These are phyloP conservation scores for Yponomeuta plumbellus DNA, from an alignment of 2,888 invertebrate species.

Conservation along the genomic window DNA sequence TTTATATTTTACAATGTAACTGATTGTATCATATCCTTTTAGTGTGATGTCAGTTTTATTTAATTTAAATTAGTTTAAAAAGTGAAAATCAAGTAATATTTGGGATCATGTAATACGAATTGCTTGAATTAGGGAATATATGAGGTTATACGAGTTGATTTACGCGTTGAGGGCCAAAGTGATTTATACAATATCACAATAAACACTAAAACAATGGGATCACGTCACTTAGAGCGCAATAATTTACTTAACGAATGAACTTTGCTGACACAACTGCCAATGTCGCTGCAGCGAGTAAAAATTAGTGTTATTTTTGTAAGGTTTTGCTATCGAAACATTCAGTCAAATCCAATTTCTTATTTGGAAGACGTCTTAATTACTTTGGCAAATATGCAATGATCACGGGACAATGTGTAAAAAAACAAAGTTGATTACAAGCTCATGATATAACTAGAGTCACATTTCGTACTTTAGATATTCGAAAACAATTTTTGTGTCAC, in stretches of 20 bases:
- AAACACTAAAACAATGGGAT: constrained; percentile 6
- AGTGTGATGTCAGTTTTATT: constrained; percentile 10
- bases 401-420: too few relatives aligned
- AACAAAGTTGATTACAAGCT: too few relatives aligned
- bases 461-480: too few relatives aligned
- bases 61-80: constrained; percentile 3
- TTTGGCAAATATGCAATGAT: too few relatives aligned
- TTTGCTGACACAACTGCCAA: neutral
- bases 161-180: constrained; percentile 12
- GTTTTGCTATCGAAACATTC: neutral
- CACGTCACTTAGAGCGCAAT: constrained; percentile 4
- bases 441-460: too few relatives aligned
- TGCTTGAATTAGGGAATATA: constrained; percentile 38
- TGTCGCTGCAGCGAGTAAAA: neutral
- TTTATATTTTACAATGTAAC: constrained; percentile 5
- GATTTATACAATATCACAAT: constrained; percentile 10
- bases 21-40: constrained; percentile 14
- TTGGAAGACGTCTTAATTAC: neutral
- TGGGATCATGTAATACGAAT: constrained; percentile 34
- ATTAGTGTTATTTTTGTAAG: neutral
- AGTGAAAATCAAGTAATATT: constrained; percentile 6
- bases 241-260: neutral
- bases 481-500: too few relatives aligned
- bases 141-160: constrained; percentile 40
- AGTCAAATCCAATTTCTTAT: neutral